A percentile compares a stretch with the other conserved stretches of the same genome.
These are phyloP conservation scores for Graphium colonna DNA, from an alignment of 2,888 invertebrate genomes.

Conservation along the genomic window DNA sequence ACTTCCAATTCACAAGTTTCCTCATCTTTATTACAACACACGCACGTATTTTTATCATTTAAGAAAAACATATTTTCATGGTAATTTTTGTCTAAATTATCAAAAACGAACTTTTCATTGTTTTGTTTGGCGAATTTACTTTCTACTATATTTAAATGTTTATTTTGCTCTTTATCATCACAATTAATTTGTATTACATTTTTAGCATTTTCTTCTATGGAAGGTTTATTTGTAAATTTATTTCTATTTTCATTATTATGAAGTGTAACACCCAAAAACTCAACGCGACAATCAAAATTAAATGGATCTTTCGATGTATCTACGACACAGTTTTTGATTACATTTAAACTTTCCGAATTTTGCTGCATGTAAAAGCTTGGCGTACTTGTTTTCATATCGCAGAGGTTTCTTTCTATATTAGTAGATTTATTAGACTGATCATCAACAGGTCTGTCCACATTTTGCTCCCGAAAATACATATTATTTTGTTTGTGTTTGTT, in stretches of 20 bases:
- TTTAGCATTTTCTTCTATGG: constrained; percentile 9
- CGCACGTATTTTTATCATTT: constrained; percentile 37
- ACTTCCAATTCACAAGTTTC: constrained; percentile 56
- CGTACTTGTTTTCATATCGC: constrained; percentile 14
- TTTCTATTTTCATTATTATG: constrained; percentile 15
- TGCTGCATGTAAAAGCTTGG: constrained; percentile 1
- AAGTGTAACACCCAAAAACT: constrained; percentile 65
- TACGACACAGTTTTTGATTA: constrained; percentile 19
- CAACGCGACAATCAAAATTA: constrained; percentile 48
- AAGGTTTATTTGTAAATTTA: constrained; percentile 1
- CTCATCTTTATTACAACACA: constrained; percentile 49
- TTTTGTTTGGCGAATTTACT: not conserved
- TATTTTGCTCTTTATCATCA: not conserved
- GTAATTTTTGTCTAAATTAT: not conserved
- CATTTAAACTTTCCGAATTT: constrained; percentile 6
- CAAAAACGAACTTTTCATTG: not conserved
- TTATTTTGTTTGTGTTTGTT: too few relatives aligned
- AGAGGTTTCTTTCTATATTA: not conserved
- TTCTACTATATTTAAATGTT: constrained; percentile 9
- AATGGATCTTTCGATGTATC: constrained; percentile 33
- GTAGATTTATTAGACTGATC: constrained; percentile 1
- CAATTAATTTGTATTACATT: constrained; percentile 1
- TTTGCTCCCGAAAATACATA: constrained; percentile 20
- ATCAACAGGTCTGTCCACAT: not conserved
- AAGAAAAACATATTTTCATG: not conserved